Evolutionary conservation across 2,888 invertebrate species (phyloP), one percentile per base, ranked within the genome.

Genomic region (Poecilobothrus nobilitatus): DNA sequence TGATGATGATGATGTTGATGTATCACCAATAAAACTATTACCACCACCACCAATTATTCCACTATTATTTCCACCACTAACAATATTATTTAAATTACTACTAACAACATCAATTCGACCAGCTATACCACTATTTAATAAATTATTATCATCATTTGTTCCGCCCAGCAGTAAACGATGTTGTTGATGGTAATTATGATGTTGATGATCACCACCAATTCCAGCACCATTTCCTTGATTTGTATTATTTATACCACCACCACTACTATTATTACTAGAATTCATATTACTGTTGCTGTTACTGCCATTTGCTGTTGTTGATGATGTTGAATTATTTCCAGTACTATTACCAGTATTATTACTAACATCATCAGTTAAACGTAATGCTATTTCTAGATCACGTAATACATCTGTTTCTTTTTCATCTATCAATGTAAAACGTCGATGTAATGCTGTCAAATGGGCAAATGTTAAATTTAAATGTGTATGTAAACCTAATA

Each of bases 391-490:
- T 81, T 94, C 94, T 79, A 97, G 86, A 84, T 96, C 96, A 76
- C 92, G 90, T 78, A 97, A 86, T 78, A 95, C 92, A 84, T 97
- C 96, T 53, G 95, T 94, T 85, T 97, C 97, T 86, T 96, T 95
- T 80, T 92, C 89, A 82, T 97, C 97, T 78, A 97, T 92, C 81
- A 97, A 88, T 82, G 90, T 88, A 86, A 94, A 97, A 82, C 94
- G 91, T 81, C 91, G 82, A 81, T 89, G 88, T 77, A 90, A 84
- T 78, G 89, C 92, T 78, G 94, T 94, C 83, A 97, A 90, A 86
- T 97, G 97, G 84, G 94, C 94, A 86, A 96, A 97, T 77, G 97
- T 92, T 85, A 95, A 91, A 87, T 97, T 97, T 83, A 97, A 90
- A 85, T 97, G 97, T 81, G 94, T 91, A 86, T 97, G 96, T 82